Conservation (phyloP, 2,113 vertebrate genomes). For the Phaetusa simplex region DNA sequence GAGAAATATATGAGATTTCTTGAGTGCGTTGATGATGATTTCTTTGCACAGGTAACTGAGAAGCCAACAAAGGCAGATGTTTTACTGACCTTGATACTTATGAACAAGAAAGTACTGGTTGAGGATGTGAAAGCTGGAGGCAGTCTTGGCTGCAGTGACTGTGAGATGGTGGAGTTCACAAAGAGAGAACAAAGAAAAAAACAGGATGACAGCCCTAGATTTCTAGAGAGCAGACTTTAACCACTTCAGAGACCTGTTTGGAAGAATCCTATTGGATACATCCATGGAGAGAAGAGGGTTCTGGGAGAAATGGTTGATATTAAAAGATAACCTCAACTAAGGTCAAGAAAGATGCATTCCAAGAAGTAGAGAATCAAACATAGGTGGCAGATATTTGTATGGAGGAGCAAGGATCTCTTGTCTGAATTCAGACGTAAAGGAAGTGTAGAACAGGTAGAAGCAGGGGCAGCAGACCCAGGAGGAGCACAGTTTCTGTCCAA, state of each 20-base stretch:
- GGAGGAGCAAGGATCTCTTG: neutral
- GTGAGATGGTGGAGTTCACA: neutral
- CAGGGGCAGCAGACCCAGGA: neutral
- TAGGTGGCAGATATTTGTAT: neutral
- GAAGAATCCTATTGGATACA: neutral
- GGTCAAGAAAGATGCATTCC: neutral
- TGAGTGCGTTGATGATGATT: neutral
- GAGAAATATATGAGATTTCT: neutral
- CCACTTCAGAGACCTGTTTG: neutral
- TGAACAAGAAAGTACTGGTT: neutral
- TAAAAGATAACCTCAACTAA: neutral
- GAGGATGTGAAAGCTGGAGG: neutral
- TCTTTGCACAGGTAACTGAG: neutral
- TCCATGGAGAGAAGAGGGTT: neutral
- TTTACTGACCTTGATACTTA: neutral
- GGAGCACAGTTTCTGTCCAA: neutral
- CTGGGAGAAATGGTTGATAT: neutral
- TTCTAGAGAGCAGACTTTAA: neutral
- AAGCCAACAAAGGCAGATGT: neutral
- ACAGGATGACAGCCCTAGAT: neutral
- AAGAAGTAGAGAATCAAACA: neutral
- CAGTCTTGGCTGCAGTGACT: neutral
- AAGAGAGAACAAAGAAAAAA: neutral
- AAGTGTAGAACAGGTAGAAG: neutral
- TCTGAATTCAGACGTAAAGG: neutral